Conservation (phyloP, 2,888 invertebrate species). For the Caenorhabditis afra region DNA sequence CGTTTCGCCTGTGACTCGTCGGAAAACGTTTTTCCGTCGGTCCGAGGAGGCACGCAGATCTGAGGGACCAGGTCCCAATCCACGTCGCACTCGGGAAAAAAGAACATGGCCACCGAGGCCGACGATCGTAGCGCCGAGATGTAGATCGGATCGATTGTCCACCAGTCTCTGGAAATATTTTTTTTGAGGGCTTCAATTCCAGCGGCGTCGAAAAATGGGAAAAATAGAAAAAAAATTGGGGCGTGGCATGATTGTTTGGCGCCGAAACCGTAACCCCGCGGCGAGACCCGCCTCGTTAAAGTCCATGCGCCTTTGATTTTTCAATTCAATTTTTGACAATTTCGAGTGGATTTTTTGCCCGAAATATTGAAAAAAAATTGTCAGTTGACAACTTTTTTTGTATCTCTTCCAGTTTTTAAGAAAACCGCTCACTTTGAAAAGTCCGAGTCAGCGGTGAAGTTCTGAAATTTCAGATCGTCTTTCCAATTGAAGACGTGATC, state of each 20-base stretch:
- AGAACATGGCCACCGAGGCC: conserved; percentile 69
- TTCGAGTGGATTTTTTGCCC: too few species aligned
- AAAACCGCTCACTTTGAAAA: conserved; percentile 47
- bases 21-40: conserved; percentile 56
- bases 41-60: conserved; percentile 62
- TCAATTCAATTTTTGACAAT: too few species aligned
- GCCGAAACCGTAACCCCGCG: too few species aligned
- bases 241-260: too few species aligned
- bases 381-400: too few species aligned
- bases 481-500: conserved; percentile 65
- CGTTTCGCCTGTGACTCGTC: conserved; percentile 59
- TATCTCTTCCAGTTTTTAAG: neutral
- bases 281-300: too few species aligned
- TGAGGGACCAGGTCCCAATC: conserved; percentile 58
- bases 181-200: neutral
- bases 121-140: conserved; percentile 58
- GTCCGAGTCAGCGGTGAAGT: conserved; percentile 63
- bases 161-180: conserved; percentile 58
- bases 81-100: conserved; percentile 71
- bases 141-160: conserved; percentile 69
- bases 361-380: too few species aligned
- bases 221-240: too few species aligned
- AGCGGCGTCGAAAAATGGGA: too few species aligned
- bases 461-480: conserved; percentile 63
- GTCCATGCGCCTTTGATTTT: too few species aligned